Base-by-base conservation (phyloP, 2,797 vertebrate genomes). In the Dipus sagitta region DNA sequence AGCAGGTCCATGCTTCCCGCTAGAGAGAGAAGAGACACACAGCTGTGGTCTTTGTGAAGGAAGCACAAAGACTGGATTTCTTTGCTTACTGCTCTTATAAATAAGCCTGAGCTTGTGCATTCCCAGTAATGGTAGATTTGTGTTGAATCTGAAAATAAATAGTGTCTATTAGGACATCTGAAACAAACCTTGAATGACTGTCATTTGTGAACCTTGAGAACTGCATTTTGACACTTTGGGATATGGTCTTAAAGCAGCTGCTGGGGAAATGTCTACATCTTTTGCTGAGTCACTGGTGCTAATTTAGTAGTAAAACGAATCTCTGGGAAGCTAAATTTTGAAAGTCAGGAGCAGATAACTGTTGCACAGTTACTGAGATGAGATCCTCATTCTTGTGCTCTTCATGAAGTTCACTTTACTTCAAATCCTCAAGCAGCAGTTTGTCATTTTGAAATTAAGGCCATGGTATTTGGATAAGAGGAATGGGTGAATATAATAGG, bases 111-210 rank as follows among this genome's bases (percentile, higher is more conserved):
- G 52, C n/a, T 24, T 17, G 18, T 38, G 30, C 24, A 47, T 28
- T 47, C 12, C 3, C 15, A 47, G 60, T 92, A 88, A 94, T 67
- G 78, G 14, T 18, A 88, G 38, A 93, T 90, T 90, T 38, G 15
- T 92, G 93, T 90, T 93, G 82, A 90, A 90, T 94, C 74, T 90
- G 85, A 95, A 92, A 92, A 82, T 62, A 67, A 92, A 89, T 93
- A 52, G 6, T 80, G 13, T 77, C 60, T 88, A 71, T 94, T 78
- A 88, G 60, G 65, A 85, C 60, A 87, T 96, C 65, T 85, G 75
- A 91, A 58, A 42, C n/a, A 85, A 70, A 75, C 90, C 34, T n/a
- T 87, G 82, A 94, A 93, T 92, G 92, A 86, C 74, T n/a, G 3
- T 91, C 86, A 88, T 94, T 79, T 95, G 60, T n/a, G 28, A 82